Evolutionary conservation across 1,140 invertebrate genomes (phyloP).

Genomic region (Globodera rostochiensis): DNA sequence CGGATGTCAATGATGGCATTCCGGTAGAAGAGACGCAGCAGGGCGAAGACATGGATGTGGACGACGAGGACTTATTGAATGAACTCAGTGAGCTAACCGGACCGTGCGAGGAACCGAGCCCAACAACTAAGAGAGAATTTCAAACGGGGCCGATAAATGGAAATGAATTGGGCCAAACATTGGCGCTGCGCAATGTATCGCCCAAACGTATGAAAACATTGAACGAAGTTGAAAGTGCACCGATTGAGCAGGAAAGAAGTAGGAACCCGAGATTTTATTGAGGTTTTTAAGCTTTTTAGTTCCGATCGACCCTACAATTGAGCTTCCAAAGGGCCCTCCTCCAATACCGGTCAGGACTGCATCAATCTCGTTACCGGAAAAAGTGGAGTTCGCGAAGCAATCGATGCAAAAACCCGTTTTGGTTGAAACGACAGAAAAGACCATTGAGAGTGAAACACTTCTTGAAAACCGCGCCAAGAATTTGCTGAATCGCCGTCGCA

Average conservation of each 20-base stretch:
- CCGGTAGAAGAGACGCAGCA: neutral
- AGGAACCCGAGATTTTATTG: neutral
- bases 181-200: neutral
- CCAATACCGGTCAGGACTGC: neutral
- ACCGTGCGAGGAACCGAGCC: neutral
- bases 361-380: neutral
- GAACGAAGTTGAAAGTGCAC: too few species aligned
- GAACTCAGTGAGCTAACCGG: neutral
- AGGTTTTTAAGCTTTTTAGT: neutral
- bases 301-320: neutral
- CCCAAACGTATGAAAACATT: conserved; percentile 7
- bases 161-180: neutral
- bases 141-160: neutral
- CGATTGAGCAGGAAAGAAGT: too few species aligned
- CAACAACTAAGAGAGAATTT: conserved; percentile 4
- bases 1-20: neutral
- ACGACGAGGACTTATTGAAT: neutral
- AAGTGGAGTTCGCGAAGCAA: neutral
- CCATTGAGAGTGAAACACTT: neutral
- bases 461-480: conserved; percentile 6
- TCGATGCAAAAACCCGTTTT: neutral
- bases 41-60: neutral
- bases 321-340: neutral
- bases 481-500: conserved; percentile 12
- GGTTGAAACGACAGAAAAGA: neutral